phyloP scores from a whole-genome alignment of 2,113 vertebrate species.

The Oostethus manadensis region DNA sequence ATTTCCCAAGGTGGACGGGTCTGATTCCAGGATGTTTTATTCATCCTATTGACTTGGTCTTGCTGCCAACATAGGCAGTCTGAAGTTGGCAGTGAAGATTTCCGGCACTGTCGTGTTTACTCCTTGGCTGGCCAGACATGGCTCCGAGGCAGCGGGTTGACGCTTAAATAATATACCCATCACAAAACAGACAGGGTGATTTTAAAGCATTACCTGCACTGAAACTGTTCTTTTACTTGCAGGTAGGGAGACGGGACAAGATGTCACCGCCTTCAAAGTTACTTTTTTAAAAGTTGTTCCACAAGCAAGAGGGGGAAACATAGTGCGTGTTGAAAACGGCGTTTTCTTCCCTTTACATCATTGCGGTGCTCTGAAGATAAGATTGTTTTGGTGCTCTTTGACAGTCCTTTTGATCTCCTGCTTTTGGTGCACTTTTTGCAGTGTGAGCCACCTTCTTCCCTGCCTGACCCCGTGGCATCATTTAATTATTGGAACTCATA shows the following conservation, averaged over 20 bases:
- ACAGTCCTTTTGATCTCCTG: too few species aligned
- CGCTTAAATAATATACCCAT: slow-evolving; percentile 53
- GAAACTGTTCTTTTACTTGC: slow-evolving; percentile 35
- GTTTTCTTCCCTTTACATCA: too few species aligned
- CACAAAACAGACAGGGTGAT: slow-evolving; percentile 36
- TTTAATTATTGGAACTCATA: too few species aligned
- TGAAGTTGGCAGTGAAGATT: slow-evolving; percentile 39
- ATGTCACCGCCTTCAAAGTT: slow-evolving; percentile 17
- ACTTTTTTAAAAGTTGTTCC: slow-evolving; percentile 5
- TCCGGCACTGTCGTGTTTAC: slow-evolving; percentile 52
- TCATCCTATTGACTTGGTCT: slow-evolving; percentile 66
- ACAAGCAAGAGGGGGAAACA: slow-evolving; percentile 13
- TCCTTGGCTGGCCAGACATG: slow-evolving; percentile 34
- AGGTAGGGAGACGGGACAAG: slow-evolving; percentile 12
- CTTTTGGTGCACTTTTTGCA: too few species aligned
- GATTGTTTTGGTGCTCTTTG: too few species aligned
- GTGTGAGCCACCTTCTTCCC: too few species aligned
- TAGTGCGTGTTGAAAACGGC: too few species aligned
- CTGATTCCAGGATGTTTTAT: slow-evolving; percentile 70
- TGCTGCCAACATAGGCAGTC: slow-evolving; percentile 46
- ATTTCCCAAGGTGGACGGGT: slow-evolving; percentile 63
- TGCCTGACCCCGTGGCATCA: too few species aligned
- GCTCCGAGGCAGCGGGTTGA: slow-evolving; percentile 46
- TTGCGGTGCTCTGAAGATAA: too few species aligned
- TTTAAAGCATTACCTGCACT: slow-evolving; percentile 26